Evolutionary conservation across 2,888 invertebrate genomes (phyloP).

Genomic region (Stegophylla sp.): DNA sequence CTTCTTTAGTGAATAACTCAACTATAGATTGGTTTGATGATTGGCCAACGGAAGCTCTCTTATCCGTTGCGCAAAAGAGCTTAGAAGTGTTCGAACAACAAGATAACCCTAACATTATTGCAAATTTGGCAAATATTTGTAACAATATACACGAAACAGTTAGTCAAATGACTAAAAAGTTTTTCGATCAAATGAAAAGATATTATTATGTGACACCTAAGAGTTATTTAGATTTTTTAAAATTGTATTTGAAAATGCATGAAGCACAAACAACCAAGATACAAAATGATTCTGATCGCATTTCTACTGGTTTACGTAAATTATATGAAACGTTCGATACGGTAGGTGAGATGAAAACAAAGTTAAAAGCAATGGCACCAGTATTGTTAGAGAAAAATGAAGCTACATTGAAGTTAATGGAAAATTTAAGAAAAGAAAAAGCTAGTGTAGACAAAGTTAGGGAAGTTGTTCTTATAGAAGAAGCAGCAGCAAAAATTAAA

Average conservation of each 20-base stretch:
- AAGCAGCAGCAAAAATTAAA: slow-evolving; percentile 84
- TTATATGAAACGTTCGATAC: slow-evolving; percentile 80
- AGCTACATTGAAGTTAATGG: slow-evolving; percentile 78
- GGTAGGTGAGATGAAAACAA: slow-evolving; percentile 85
- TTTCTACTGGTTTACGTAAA: slow-evolving; percentile 81
- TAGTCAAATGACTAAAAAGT: slow-evolving; percentile 69
- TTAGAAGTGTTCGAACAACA: slow-evolving; percentile 70
- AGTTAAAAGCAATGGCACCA: slow-evolving; percentile 82
- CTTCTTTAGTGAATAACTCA: slow-evolving; percentile 91
- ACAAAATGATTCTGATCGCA: slow-evolving; percentile 68
- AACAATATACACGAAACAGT: slow-evolving; percentile 37
- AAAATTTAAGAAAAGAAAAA: slow-evolving; percentile 79
- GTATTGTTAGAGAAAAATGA: slow-evolving; percentile 78
- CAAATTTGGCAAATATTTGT: slow-evolving; percentile 25
- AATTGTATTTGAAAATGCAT: slow-evolving; percentile 81
- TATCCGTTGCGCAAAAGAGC: slow-evolving; percentile 79
- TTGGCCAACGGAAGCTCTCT: slow-evolving; percentile 91
- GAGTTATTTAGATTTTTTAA: slow-evolving; percentile 88
- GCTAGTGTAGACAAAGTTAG: slow-evolving; percentile 82
- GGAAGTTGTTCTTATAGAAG: slow-evolving; percentile 80
- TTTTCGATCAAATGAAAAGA: slow-evolving; percentile 75
- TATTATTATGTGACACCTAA: slow-evolving; percentile 92
- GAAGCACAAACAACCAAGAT: slow-evolving; percentile 77
- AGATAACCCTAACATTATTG: slow-evolving; percentile 37
- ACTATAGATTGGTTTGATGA: slow-evolving; percentile 95